Evolutionary conservation across 2,888 invertebrate genomes (phyloP).

Genomic region (Meteorus colon): DNA sequence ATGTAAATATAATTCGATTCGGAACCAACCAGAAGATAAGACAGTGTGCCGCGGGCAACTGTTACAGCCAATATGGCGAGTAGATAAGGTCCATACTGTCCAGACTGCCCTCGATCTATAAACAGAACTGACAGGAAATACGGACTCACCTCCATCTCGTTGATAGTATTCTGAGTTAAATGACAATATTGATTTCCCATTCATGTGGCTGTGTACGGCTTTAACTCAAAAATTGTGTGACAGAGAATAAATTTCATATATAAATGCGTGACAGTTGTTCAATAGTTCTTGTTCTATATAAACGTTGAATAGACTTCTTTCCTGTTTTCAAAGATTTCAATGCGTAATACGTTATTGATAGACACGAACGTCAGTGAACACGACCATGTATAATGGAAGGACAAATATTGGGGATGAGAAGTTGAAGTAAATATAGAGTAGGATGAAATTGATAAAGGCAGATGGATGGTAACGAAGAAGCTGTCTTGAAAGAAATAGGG

Average conservation of each 20-base stretch:
- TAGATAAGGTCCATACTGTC: neutral
- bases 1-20: neutral
- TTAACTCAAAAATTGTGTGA: too few relatives aligned
- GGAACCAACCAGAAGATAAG: neutral
- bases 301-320: constrained; percentile 53
- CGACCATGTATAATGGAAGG: neutral
- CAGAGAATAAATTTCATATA: constrained; percentile 48
- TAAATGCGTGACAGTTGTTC: constrained; percentile 51
- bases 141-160: neutral
- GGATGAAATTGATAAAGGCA: constrained; percentile 16
- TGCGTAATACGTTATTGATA: neutral
- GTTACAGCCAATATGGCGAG: constrained; percentile 4
- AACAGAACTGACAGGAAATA: neutral
- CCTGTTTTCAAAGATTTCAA: constrained; percentile 47
- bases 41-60: neutral
- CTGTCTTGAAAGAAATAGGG: neutral
- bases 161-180: constrained; percentile 11
- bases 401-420: neutral
- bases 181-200: constrained; percentile 28
- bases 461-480: constrained; percentile 18
- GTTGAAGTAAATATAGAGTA: neutral
- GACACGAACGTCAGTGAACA: neutral
- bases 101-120: neutral
- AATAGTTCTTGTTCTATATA: constrained; percentile 42
- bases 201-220: neutral